Evolutionary conservation across 2,113 vertebrate genomes (phyloP).

Genomic region (Gobius niger): DNA sequence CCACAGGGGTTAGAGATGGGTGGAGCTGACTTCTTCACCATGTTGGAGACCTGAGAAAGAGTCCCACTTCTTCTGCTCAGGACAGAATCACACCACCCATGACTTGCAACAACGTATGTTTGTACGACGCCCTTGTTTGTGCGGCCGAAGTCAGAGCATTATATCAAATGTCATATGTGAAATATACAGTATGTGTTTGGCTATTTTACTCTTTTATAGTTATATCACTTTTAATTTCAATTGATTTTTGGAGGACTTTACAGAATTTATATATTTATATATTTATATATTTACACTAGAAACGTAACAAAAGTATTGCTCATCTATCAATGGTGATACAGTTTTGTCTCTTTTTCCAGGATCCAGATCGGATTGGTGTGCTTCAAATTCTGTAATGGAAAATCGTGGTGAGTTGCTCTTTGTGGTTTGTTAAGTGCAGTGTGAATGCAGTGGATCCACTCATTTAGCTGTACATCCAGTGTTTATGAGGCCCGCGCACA

Average conservation of each 20-base stretch:
- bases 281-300: too few relatives aligned
- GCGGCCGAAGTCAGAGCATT: not conserved
- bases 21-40: slow-evolving; percentile 34
- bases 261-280: too few relatives aligned
- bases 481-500: slow-evolving; percentile 38
- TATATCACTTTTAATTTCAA: too few relatives aligned
- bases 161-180: not conserved
- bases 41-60: slow-evolving; percentile 57
- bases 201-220: too few relatives aligned
- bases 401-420: slow-evolving; percentile 73
- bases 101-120: slow-evolving; percentile 75
- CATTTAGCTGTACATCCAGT: slow-evolving; percentile 26
- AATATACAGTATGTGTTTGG: too few relatives aligned
- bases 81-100: slow-evolving; percentile 62
- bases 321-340: not conserved
- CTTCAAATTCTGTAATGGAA: slow-evolving; percentile 80
- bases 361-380: slow-evolving; percentile 59
- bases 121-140: not conserved
- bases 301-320: not conserved
- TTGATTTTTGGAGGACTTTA: too few relatives aligned
- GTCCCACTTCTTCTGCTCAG: slow-evolving; percentile 39
- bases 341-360: slow-evolving; percentile 62
- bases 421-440: slow-evolving; percentile 56
- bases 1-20: slow-evolving; percentile 53
- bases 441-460: slow-evolving; percentile 48